A percentile compares a stretch with the other conserved stretches of the same genome.
phyloP scores from a whole-genome alignment of 2,888 invertebrate genomes.

The Fragum sueziense region DNA sequence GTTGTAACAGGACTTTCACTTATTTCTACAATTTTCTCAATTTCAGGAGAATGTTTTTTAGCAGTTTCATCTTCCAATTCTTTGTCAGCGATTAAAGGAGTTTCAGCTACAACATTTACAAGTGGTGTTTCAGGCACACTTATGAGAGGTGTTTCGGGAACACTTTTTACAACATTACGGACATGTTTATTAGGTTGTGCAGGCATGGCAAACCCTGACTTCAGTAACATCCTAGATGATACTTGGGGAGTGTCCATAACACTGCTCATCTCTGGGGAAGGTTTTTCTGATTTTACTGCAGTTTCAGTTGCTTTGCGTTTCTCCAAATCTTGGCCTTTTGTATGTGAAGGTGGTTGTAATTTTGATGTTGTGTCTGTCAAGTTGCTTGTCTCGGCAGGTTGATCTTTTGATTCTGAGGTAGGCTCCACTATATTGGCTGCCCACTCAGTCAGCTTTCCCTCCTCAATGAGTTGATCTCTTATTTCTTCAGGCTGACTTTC shows the following conservation, averaged over 20 bases:
- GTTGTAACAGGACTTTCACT: conserved; percentile 1
- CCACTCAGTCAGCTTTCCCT: neutral
- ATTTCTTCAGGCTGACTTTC: conserved; percentile 62
- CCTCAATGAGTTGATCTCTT: conserved; percentile 43
- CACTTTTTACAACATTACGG: neutral
- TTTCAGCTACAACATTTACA: conserved; percentile 23
- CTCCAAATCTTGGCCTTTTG: too few species aligned
- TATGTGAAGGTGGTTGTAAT: too few species aligned
- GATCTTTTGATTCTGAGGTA: too few species aligned
- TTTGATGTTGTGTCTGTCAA: too few species aligned
- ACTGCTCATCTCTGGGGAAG: neutral
- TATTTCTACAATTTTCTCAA: neutral
- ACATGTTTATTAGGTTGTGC: neutral
- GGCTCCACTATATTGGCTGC: neutral
- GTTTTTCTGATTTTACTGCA: neutral
- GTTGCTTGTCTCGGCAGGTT: too few species aligned
- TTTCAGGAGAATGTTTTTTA: neutral
- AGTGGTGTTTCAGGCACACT: conserved; percentile 30
- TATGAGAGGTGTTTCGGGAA: conserved; percentile 24
- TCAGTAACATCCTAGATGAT: neutral
- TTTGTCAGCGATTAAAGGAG: conserved; percentile 10
- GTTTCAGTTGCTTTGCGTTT: neutral
- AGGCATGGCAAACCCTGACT: neutral
- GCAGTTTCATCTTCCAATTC: neutral
- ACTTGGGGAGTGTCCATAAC: conserved; percentile 6